These are phyloP conservation scores for Nymphalis io DNA, from an alignment of 1,140 invertebrate species.

Conservation along the genomic window DNA sequence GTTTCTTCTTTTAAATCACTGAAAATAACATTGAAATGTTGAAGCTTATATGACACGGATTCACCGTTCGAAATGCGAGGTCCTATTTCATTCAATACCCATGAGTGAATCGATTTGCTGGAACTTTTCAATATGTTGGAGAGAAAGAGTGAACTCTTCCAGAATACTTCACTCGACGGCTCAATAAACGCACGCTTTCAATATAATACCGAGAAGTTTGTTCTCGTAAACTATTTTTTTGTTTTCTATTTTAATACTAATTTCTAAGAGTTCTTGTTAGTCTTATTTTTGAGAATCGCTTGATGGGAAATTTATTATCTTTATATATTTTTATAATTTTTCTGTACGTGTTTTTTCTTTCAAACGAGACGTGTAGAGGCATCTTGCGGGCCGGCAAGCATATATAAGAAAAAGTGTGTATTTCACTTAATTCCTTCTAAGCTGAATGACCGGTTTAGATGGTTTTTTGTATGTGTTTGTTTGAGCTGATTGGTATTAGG, in stretches of 20 bases:
- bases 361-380: too few species aligned
- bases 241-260: not conserved
- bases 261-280: not conserved
- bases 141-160: constrained; percentile 2
- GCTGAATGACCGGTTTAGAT: too few species aligned
- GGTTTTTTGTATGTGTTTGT: too few species aligned
- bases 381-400: too few species aligned
- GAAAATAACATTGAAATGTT: not conserved
- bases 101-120: not conserved
- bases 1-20: not conserved
- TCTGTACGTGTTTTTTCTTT: too few species aligned
- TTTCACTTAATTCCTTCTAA: too few species aligned
- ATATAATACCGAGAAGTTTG: not conserved
- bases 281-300: not conserved
- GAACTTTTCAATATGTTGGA: constrained; percentile 6
- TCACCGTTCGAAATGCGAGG: not conserved
- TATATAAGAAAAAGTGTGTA: too few species aligned
- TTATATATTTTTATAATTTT: too few species aligned
- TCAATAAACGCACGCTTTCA: not conserved
- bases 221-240: not conserved
- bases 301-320: too few species aligned
- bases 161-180: not conserved
- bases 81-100: constrained; percentile 12
- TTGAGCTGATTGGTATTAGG: too few species aligned
- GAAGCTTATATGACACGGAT: constrained; percentile 1